Conservation (phyloP, 2,888 invertebrate species). For the Tridacna crocea region DNA sequence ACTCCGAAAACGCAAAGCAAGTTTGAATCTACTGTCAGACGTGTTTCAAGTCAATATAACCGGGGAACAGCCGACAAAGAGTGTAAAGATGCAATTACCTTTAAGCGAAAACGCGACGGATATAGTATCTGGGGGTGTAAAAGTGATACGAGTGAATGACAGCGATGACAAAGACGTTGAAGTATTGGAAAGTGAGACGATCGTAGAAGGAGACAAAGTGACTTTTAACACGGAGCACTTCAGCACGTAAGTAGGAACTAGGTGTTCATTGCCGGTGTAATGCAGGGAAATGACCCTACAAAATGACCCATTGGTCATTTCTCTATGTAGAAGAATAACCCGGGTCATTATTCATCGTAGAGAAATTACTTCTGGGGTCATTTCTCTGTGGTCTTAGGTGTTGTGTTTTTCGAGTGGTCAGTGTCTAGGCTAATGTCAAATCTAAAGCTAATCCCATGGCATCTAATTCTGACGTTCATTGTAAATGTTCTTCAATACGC, state of each 20-base stretch:
- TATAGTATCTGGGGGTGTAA: neutral
- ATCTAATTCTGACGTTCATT: no score
- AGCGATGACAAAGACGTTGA: neutral
- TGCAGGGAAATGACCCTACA: no score
- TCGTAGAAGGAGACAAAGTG: conserved; percentile 16
- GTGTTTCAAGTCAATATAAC: conserved; percentile 27
- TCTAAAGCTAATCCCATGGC: no score
- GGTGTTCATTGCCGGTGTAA: no score
- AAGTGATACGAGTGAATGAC: conserved; percentile 27
- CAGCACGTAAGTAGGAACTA: conserved; percentile 19
- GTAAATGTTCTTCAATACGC: no score
- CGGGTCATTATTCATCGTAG: no score
- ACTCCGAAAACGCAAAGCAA: conserved; percentile 12
- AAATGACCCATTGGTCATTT: no score
- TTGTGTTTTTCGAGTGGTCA: no score
- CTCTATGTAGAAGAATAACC: no score
- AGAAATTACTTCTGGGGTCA: no score
- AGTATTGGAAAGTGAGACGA: neutral
- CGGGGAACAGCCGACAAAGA: conserved; percentile 32
- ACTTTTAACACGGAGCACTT: conserved; percentile 28
- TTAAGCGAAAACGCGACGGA: neutral
- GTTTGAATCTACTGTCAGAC: conserved; percentile 15
- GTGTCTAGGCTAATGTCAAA: no score
- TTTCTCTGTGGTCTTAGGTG: no score
- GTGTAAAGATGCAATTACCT: conserved; percentile 30